Evolutionary conservation across 2,797 vertebrate genomes (phyloP).

Genomic region (Brachyalestes nurse): DNA sequence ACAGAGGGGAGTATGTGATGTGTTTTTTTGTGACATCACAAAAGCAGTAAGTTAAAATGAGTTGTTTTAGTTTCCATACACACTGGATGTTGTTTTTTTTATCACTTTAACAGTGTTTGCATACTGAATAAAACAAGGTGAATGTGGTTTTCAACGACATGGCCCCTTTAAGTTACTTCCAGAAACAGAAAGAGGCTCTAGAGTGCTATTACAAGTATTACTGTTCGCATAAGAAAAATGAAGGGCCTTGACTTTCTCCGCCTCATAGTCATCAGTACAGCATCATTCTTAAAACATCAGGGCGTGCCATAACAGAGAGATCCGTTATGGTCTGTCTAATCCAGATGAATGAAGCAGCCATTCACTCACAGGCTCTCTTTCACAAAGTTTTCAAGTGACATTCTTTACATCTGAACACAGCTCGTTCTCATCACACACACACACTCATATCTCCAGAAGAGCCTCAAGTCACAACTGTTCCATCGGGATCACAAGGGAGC

Average conservation of each 20-base stretch:
- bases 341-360: slow-evolving; percentile 10
- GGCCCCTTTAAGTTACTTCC: no score
- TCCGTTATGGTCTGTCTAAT: not conserved
- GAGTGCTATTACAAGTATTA: no score
- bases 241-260: not conserved
- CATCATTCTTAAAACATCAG: slow-evolving; percentile 1
- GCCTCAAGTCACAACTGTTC: slow-evolving; percentile 48
- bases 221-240: not conserved
- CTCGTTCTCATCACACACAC: not conserved
- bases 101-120: no score
- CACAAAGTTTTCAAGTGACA: slow-evolving; percentile 18
- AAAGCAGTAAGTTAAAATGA: no score
- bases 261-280: not conserved
- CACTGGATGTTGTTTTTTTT: no score
- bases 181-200: no score
- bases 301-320: not conserved
- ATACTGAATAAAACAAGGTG: no score
- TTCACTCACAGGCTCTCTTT: slow-evolving; percentile 8
- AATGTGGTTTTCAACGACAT: no score
- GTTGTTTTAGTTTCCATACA: no score
- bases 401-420: not conserved
- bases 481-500: slow-evolving; percentile 53
- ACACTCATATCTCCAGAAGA: not conserved
- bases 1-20: no score
- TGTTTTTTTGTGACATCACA: no score